A percentile compares a stretch with the other conserved stretches of the same genome.
These are phyloP conservation scores for Lepidocolaptes lacrymiger DNA, from an alignment of 2,797 vertebrate genomes.

Conservation along the genomic window DNA sequence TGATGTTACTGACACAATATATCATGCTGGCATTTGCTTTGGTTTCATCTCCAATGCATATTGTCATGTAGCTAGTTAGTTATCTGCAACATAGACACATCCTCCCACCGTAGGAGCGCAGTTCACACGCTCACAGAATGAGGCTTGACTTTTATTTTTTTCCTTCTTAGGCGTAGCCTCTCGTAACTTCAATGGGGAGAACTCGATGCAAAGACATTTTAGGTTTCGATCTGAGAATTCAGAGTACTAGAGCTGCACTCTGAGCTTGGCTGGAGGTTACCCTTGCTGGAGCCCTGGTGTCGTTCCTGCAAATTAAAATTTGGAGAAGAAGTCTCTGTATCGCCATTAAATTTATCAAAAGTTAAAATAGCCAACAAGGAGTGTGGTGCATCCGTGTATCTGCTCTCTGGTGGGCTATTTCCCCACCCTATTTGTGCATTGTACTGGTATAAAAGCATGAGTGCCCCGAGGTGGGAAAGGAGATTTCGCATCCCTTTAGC, in stretches of 20 bases:
- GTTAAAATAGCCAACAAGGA: background rate
- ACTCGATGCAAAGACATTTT: background rate
- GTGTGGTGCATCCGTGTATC: fast-evolving
- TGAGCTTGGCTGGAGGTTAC: background rate
- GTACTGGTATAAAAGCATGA: background rate
- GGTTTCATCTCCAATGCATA: slow-evolving; percentile 58
- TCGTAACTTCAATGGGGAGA: background rate
- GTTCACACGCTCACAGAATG: background rate
- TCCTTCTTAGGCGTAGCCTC: background rate
- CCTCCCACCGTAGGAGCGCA: background rate
- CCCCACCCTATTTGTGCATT: background rate
- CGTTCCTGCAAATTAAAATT: background rate
- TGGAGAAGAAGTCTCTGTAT: background rate
- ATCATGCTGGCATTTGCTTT: slow-evolving; percentile 52
- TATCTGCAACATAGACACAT: slow-evolving; percentile 47
- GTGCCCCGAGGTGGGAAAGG: background rate
- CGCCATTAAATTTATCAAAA: background rate
- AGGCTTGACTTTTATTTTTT: background rate
- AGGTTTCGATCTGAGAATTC: background rate
- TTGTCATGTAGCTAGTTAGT: slow-evolving; percentile 60
- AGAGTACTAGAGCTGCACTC: background rate
- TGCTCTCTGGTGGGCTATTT: background rate
- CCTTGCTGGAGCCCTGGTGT: background rate
- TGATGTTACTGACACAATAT: slow-evolving; percentile 55
- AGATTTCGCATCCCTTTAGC: background rate